phyloP scores from a whole-genome alignment of 2,113 vertebrate species.

The Corythaixoides concolor region DNA sequence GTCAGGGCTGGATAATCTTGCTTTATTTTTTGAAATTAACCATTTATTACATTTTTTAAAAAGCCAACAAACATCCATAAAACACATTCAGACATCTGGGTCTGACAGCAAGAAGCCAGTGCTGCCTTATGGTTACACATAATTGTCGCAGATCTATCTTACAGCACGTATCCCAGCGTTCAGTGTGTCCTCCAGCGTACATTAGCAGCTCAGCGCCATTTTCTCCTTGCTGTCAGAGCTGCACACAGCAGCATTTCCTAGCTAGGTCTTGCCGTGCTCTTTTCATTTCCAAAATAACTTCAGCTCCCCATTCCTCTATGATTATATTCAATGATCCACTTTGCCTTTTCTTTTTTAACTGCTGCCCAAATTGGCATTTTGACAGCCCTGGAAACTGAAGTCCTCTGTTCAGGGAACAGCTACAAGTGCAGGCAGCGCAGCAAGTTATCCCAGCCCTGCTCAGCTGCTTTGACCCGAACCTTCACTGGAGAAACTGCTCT shows the following conservation, averaged over 20 bases:
- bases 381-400: not conserved
- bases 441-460: not conserved
- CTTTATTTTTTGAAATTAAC: slow-evolving; percentile 49
- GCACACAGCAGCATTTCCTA: not conserved
- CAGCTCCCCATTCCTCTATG: not conserved
- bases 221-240: not conserved
- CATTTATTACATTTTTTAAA: not conserved
- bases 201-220: not conserved
- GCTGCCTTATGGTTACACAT: not conserved
- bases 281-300: slow-evolving; percentile 51
- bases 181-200: slow-evolving; percentile 3
- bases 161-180: not conserved
- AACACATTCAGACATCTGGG: not conserved
- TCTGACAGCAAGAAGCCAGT: not conserved
- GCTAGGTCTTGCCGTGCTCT: not conserved
- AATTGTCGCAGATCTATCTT: not conserved
- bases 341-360: slow-evolving; percentile 40
- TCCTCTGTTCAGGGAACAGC: not conserved
- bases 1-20: slow-evolving; percentile 17
- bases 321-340: slow-evolving; percentile 38
- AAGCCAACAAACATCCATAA: not conserved
- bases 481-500: not conserved
- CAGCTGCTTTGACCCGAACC: not conserved
- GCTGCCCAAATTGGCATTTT: slow-evolving; percentile 12
- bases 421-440: not conserved